Evolutionary conservation across 1,140 invertebrate species (phyloP).

Genomic region (Pectinophora gossypiella): DNA sequence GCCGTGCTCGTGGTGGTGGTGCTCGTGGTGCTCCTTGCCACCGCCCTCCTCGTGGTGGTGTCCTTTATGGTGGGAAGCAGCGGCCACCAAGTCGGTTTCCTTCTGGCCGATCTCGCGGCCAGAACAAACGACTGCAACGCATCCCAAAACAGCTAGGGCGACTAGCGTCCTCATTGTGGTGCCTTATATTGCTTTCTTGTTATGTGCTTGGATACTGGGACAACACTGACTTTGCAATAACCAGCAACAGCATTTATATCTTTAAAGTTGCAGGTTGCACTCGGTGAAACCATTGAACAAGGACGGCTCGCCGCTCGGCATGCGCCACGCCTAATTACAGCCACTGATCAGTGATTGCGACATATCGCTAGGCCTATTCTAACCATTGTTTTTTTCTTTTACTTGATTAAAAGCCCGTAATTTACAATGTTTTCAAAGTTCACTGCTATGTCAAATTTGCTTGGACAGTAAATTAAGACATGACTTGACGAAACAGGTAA

Average conservation of each 20-base stretch:
- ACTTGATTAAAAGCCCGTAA: too few species aligned
- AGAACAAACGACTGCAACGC: constrained; percentile 35
- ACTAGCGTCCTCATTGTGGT: constrained; percentile 59
- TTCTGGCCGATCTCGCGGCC: constrained; percentile 43
- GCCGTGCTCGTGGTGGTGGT: constrained; percentile 75
- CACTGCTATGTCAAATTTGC: too few species aligned
- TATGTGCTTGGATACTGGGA: constrained; percentile 49
- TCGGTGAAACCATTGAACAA: constrained; percentile 64
- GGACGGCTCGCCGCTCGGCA: constrained; percentile 45
- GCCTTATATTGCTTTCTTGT: constrained; percentile 20
- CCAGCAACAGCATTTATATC: constrained; percentile 60
- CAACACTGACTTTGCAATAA: constrained; percentile 43
- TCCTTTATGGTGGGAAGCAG: constrained; percentile 64
- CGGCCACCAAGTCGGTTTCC: constrained; percentile 64
- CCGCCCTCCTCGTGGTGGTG: constrained; percentile 74
- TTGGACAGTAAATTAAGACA: too few species aligned
- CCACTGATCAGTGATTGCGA: constrained; percentile 39
- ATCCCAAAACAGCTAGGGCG: constrained; percentile 52
- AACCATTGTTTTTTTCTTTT: background rate
- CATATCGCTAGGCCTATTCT: constrained; percentile 27
- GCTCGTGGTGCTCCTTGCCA: constrained; percentile 74
- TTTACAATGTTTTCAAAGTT: too few species aligned
- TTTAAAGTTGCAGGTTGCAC: constrained; percentile 58
- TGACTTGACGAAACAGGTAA: too few species aligned
- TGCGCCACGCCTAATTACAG: constrained; percentile 52